phyloP scores from a whole-genome alignment of 1,140 invertebrate species.

The Pogonus chalceus region DNA sequence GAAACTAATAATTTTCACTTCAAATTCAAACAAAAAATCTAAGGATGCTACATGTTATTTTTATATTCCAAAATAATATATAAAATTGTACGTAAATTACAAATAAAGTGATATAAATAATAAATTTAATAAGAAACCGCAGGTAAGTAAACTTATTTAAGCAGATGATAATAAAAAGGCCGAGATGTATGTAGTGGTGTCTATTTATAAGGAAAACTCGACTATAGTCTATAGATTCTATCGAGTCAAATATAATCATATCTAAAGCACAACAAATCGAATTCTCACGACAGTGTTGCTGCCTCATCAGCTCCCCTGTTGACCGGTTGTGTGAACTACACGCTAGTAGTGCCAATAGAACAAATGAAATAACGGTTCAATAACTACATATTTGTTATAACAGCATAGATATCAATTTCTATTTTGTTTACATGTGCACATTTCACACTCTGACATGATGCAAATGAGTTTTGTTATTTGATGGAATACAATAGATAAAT shows the following conservation, averaged over 20 bases:
- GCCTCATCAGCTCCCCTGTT: neutral
- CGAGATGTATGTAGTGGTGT: no score
- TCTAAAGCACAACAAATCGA: neutral
- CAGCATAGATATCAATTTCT: neutral
- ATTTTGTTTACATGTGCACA: constrained; percentile 5
- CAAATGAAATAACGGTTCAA: constrained; percentile 3
- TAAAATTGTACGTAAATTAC: no score
- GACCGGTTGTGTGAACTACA: neutral
- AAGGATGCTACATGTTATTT: no score
- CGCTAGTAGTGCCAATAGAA: neutral
- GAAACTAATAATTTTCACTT: no score
- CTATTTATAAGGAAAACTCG: no score
- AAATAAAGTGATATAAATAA: no score
- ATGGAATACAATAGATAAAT: neutral
- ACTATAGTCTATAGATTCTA: neutral
- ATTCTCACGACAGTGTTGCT: neutral
- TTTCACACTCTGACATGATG: constrained; percentile 6
- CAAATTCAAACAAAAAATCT: no score
- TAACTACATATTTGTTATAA: neutral
- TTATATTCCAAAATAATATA: no score
- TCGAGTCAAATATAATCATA: neutral
- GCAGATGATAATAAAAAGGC: no score
- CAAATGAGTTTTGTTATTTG: neutral
- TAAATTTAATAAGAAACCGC: no score
- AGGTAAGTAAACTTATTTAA: no score